These are phyloP conservation scores for Octonoba sinensis DNA, from an alignment of 2,888 invertebrate genomes.

Conservation along the genomic window DNA sequence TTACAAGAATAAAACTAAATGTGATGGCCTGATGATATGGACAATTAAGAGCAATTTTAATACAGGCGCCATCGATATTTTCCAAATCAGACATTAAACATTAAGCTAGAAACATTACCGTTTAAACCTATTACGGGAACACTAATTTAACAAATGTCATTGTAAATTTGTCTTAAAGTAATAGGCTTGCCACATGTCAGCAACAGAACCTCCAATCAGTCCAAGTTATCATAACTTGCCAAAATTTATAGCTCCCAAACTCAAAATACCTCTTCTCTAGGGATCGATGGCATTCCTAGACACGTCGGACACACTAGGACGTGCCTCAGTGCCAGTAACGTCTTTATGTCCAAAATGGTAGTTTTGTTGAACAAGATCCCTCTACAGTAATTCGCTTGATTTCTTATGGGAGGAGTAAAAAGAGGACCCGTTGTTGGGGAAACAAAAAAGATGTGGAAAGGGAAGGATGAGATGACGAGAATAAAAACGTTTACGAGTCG, in stretches of 20 bases:
- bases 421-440: constrained; percentile 9
- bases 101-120: no score
- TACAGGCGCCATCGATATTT: no score
- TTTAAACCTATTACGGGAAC: no score
- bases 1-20: no score
- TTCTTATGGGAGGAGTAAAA: constrained; percentile 62
- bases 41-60: no score
- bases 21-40: no score
- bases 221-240: constrained; percentile 18
- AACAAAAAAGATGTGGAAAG: neutral
- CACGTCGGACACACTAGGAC: constrained; percentile 22
- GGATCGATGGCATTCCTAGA: constrained; percentile 16
- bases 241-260: constrained; percentile 28
- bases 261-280: constrained; percentile 34
- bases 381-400: constrained; percentile 58
- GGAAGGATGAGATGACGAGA: constrained; percentile 26
- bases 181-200: no score
- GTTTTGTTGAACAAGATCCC: constrained; percentile 46
- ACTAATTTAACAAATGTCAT: no score
- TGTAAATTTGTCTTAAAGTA: no score
- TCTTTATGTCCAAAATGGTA: constrained; percentile 45
- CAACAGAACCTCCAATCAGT: no score
- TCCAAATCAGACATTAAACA: no score
- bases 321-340: constrained; percentile 46
- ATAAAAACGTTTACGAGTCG: constrained; percentile 51